phyloP scores from a whole-genome alignment of 2,797 vertebrate species.

The Poeciliopsis infans region DNA sequence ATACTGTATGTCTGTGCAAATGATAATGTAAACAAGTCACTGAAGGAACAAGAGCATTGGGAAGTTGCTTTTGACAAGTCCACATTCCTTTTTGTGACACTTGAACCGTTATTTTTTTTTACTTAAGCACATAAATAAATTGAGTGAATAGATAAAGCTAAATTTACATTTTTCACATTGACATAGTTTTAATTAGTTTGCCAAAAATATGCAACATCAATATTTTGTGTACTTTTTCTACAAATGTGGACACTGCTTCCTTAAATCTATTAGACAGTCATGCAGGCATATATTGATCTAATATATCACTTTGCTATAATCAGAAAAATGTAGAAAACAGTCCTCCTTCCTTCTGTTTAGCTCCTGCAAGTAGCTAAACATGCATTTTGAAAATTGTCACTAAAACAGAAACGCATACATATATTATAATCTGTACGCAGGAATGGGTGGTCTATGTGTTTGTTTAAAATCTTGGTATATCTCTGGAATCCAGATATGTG shows the following conservation, averaged over 20 bases:
- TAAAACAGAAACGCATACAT: conserved; percentile 20
- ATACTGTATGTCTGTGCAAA: neutral
- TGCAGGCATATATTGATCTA: neutral
- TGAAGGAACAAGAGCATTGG: neutral
- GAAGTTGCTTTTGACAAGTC: neutral
- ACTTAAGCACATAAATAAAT: neutral
- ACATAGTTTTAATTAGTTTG: neutral
- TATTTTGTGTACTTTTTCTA: neutral
- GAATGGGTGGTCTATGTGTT: conserved; percentile 71
- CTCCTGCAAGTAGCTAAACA: conserved; percentile 5
- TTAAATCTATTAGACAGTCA: neutral
- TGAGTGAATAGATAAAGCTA: neutral
- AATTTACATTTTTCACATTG: neutral
- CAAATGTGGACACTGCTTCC: neutral
- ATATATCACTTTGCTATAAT: conserved; percentile 4
- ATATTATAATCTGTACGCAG: conserved; percentile 23
- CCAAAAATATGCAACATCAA: neutral
- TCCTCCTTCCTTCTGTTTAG: neutral
- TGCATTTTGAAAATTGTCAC: conserved; percentile 16
- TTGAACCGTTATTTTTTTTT: neutral
- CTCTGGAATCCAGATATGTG: conserved; percentile 47
- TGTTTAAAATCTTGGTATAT: conserved; percentile 43
- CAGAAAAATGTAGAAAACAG: neutral
- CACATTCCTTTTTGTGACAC: neutral
- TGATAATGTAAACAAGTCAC: neutral